Percentiles rank a stretch among this genome's conserved stretches.
Evolutionary conservation across 2,888 invertebrate species (phyloP).

Genomic region (Tipula unca): DNA sequence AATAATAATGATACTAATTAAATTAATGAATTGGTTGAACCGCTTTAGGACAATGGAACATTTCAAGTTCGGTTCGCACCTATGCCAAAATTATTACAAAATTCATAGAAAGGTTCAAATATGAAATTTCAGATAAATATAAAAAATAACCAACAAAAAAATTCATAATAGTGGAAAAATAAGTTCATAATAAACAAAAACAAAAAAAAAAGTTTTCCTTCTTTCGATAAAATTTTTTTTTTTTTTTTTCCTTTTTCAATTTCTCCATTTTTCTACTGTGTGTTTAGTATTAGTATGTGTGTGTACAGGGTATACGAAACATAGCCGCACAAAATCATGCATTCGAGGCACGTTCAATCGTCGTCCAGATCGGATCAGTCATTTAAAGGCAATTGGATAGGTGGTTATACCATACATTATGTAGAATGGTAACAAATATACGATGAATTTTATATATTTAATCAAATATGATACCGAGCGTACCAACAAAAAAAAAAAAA

Average conservation of each 20-base stretch:
- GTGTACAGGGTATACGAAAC: background rate
- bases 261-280: background rate
- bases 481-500: background rate
- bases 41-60: no score
- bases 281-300: no score
- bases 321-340: background rate
- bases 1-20: no score
- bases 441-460: background rate
- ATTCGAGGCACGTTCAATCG: background rate
- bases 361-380: slow-evolving; percentile 9
- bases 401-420: background rate
- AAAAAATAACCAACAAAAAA: background rate
- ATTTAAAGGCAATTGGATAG: slow-evolving; percentile 8
- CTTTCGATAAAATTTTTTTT: background rate
- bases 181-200: background rate
- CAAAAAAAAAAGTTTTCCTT: background rate
- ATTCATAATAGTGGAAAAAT: background rate
- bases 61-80: background rate
- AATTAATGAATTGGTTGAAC: no score
- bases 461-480: background rate
- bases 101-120: background rate
- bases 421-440: background rate
- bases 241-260: background rate
- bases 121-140: background rate
- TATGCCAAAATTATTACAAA: background rate